A percentile compares a stretch with the other conserved stretches of the same genome.
These are phyloP conservation scores for Octodonta nipae DNA, from an alignment of 2,888 invertebrate genomes.

Conservation along the genomic window DNA sequence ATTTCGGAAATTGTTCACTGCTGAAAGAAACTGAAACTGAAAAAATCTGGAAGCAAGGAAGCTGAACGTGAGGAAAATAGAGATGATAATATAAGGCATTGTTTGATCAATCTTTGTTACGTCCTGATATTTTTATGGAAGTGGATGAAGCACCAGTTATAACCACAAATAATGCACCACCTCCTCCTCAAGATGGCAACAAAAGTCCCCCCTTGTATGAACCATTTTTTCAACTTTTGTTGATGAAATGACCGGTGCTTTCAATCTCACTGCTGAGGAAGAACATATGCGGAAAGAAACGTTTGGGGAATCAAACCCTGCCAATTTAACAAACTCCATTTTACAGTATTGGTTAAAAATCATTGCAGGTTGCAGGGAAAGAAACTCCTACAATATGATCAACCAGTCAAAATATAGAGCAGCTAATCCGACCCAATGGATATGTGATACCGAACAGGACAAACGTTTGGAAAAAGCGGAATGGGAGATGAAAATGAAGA, in stretches of 20 bases:
- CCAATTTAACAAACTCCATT: conserved; percentile 50
- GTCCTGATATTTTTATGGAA: conserved; percentile 32
- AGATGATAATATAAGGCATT: conserved; percentile 19
- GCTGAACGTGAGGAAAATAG: conserved; percentile 8
- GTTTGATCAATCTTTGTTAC: conserved; percentile 27
- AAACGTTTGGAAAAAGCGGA: too few relatives aligned
- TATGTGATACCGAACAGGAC: too few relatives aligned
- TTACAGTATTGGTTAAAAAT: too few relatives aligned
- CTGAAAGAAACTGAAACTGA: conserved; percentile 10
- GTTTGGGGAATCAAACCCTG: conserved; percentile 32
- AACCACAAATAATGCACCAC: conserved; percentile 13
- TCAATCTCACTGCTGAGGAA: conserved; percentile 16
- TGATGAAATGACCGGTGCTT: conserved; percentile 27
- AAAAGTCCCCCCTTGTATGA: conserved; percentile 21
- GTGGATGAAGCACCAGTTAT: conserved; percentile 27
- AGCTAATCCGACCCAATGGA: too few relatives aligned
- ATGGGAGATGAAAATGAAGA: too few relatives aligned
- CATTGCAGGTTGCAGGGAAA: too few relatives aligned
- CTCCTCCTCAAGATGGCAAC: conserved; percentile 12
- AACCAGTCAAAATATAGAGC: too few relatives aligned
- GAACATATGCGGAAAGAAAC: conserved; percentile 18
- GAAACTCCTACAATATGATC: too few relatives aligned
- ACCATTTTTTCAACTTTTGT: conserved; percentile 24
- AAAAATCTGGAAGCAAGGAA: conserved; percentile 5
- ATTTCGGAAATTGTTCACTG: conserved; percentile 6